Evolutionary conservation across 2,113 vertebrate species (phyloP), one percentile per base, ranked within the genome.

Genomic region (Saccopteryx bilineata): DNA sequence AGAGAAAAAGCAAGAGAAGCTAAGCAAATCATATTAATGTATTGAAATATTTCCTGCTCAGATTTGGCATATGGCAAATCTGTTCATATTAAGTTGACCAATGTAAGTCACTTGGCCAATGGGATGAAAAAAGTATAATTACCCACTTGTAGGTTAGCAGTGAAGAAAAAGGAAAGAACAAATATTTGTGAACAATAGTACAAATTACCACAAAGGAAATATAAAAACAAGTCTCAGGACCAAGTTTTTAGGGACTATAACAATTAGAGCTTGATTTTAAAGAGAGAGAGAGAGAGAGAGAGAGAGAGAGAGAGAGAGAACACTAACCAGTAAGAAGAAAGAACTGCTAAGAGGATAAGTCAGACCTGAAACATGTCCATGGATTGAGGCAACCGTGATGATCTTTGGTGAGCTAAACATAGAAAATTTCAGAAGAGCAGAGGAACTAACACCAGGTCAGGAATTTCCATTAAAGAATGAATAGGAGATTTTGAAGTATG

Each of bases 51-150:
- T 7, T 54, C 15, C 24, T 71, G 19, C 21, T 85, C 50, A 94
- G 60, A 12, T 18, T 17, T 6, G 33, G n/a, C 33, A 39, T 50
- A 21, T 15, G 9, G 39, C 12, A 90, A 10, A 63, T 60, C 33
- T 71, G 5, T 63, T 58, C 9, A 79, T 15, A 56, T 56, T 19
- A 63, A 68, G 4, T 19, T 76, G 18, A 11, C 50, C 50, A 72
- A 79, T 8, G 23, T 10, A 33, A 87, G 50, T 50, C 23, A 75
- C 14, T 54, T 46, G 24, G 21, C 31, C 15, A 60, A 54, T 72
- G 21, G 31, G 13, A 86, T 56, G 8, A 66, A 93, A 96, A 92
- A 92, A 28, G n/a, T 68, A n/a, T 9, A 85, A 71, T 75, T 6
- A 54, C 58, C 50, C 11, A 61, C 65, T 81, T 11, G 1, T 5